Evolutionary conservation across 2,888 invertebrate genomes (phyloP).

Genomic region (Dorcus hopei): DNA sequence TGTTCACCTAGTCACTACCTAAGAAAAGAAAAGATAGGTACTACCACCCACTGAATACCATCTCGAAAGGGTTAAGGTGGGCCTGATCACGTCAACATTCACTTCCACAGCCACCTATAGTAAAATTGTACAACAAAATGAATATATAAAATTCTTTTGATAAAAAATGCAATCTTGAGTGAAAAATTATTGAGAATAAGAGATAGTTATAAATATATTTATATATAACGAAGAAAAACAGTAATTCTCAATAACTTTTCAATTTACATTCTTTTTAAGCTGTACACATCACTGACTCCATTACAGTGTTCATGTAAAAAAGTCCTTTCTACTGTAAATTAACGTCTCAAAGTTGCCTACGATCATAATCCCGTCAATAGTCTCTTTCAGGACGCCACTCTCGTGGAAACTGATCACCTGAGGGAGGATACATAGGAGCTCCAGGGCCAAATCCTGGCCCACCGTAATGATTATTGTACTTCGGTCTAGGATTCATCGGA

Average conservation of each 20-base stretch:
- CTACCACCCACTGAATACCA: no score
- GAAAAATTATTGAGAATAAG: slow-evolving; percentile 22
- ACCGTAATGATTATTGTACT: slow-evolving; percentile 32
- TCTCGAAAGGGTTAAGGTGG: no score
- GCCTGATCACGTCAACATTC: slow-evolving; percentile 19
- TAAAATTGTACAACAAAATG: slow-evolving; percentile 20
- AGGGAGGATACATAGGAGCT: slow-evolving; percentile 35
- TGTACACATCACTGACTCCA: slow-evolving; percentile 3
- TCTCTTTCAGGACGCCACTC: slow-evolving; percentile 48
- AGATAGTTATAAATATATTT: slow-evolving; percentile 6
- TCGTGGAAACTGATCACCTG: slow-evolving; percentile 35
- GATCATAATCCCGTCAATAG: slow-evolving; percentile 44
- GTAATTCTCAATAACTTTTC: slow-evolving; percentile 21
- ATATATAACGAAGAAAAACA: slow-evolving; percentile 6
- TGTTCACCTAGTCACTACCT: no score
- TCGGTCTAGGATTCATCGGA: slow-evolving; percentile 31
- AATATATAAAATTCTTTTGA: slow-evolving; percentile 19
- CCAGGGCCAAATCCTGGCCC: slow-evolving; percentile 30
- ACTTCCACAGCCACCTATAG: slow-evolving; percentile 19
- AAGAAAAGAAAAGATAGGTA: no score
- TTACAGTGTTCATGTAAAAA: neutral
- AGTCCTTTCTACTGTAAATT: neutral
- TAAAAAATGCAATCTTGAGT: slow-evolving; percentile 21
- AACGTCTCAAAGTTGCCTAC: slow-evolving; percentile 32
- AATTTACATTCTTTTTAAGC: slow-evolving; percentile 8